phyloP scores from a whole-genome alignment of 2,113 vertebrate genomes.

The Chaetorhynchus papuensis region DNA sequence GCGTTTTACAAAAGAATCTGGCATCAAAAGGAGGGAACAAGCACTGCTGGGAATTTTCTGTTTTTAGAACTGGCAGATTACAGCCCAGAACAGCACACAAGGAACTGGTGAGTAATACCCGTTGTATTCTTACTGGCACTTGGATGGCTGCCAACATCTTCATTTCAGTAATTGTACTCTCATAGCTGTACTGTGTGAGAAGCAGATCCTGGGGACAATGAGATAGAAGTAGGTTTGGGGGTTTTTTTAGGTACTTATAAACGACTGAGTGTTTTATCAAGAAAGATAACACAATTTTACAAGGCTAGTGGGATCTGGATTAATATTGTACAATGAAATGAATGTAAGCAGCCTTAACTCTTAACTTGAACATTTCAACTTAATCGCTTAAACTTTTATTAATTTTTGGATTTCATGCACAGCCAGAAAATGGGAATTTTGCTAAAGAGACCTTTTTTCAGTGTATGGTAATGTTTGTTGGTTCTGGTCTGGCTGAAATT shows the following conservation, averaged over 20 bases:
- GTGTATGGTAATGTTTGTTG: not conserved
- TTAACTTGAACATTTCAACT: not conserved
- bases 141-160: slow-evolving; percentile 34
- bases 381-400: not conserved
- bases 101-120: slow-evolving; percentile 15
- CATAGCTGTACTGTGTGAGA: not conserved
- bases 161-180: not conserved
- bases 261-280: not conserved
- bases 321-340: not conserved
- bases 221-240: not conserved
- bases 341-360: not conserved
- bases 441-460: not conserved
- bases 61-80: not conserved
- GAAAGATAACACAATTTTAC: not conserved
- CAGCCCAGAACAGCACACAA: not conserved
- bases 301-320: not conserved
- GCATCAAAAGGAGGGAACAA: slow-evolving; percentile 1
- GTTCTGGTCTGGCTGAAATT: no score
- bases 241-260: not conserved
- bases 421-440: not conserved
- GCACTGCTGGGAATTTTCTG: not conserved
- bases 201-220: not conserved
- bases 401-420: not conserved
- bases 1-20: not conserved
- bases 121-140: not conserved